Conservation (phyloP, 2,888 invertebrate genomes). For the Sphecodes monilicornis region DNA sequence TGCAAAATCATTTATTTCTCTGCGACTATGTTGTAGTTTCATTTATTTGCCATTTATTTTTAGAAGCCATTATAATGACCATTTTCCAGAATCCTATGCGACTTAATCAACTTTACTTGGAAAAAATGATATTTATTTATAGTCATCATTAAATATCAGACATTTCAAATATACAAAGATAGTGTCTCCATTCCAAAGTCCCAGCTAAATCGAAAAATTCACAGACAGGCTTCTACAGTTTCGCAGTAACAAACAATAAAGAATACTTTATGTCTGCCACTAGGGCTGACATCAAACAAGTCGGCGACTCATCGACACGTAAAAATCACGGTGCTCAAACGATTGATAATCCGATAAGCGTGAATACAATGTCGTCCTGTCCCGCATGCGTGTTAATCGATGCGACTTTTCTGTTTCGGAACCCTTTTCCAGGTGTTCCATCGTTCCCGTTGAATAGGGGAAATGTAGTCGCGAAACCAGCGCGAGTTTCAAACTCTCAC, state of each 20-base stretch:
- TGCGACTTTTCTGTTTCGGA: constrained; percentile 50
- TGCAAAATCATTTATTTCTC: too few species aligned
- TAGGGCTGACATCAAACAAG: not conserved
- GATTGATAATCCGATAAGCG: constrained; percentile 40
- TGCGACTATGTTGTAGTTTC: too few species aligned
- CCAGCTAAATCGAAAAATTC: not conserved
- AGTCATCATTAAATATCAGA: too few species aligned
- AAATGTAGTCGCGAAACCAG: constrained; percentile 31
- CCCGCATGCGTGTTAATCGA: constrained; percentile 51
- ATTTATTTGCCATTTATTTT: too few species aligned
- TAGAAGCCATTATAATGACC: too few species aligned
- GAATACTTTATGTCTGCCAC: not conserved
- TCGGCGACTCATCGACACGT: constrained; percentile 13
- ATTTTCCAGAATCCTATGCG: too few species aligned
- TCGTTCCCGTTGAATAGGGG: not conserved
- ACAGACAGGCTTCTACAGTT: not conserved
- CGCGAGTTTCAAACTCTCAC: constrained; percentile 46
- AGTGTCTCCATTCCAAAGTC: not conserved
- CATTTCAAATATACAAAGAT: not conserved
- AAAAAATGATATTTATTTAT: too few species aligned
- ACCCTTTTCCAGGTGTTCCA: constrained; percentile 36
- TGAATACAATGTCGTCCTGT: constrained; percentile 44
- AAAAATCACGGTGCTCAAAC: constrained; percentile 43
- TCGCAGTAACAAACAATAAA: not conserved
- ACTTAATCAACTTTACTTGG: too few species aligned